Conservation (phyloP, 2,113 vertebrate genomes). For the Coptodon rendalli region DNA sequence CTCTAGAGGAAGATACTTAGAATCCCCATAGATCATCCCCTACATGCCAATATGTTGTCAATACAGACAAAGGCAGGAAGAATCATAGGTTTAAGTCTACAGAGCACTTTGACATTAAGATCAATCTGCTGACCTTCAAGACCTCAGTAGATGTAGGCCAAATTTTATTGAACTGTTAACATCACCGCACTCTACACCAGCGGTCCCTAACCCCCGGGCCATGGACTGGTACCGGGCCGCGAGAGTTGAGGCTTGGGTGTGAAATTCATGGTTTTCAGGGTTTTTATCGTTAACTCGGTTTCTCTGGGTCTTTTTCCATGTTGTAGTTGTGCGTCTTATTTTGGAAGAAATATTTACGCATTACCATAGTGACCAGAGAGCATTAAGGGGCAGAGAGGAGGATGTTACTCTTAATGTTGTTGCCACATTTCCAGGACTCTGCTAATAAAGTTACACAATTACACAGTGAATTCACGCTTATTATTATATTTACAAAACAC, state of each 20-base stretch:
- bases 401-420: not conserved
- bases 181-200: not conserved
- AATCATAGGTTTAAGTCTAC: not conserved
- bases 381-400: not conserved
- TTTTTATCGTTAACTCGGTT: rapidly evolving
- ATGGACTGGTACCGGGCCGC: not conserved
- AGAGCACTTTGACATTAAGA: not conserved
- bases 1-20: not conserved
- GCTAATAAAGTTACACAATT: not conserved
- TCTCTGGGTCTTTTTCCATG: not conserved
- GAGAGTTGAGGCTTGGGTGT: not conserved
- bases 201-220: not conserved
- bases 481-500: not conserved
- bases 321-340: not conserved
- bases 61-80: not conserved
- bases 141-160: not conserved
- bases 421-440: not conserved
- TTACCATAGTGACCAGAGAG: not conserved
- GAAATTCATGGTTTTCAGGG: not conserved
- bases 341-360: not conserved
- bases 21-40: not conserved
- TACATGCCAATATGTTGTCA: not conserved
- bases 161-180: not conserved
- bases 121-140: not conserved
- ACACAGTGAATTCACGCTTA: not conserved